Percentiles rank a stretch among this genome's conserved stretches.
Conservation (phyloP, 2,797 vertebrate species). For the Platyrinchus mystaceus region DNA sequence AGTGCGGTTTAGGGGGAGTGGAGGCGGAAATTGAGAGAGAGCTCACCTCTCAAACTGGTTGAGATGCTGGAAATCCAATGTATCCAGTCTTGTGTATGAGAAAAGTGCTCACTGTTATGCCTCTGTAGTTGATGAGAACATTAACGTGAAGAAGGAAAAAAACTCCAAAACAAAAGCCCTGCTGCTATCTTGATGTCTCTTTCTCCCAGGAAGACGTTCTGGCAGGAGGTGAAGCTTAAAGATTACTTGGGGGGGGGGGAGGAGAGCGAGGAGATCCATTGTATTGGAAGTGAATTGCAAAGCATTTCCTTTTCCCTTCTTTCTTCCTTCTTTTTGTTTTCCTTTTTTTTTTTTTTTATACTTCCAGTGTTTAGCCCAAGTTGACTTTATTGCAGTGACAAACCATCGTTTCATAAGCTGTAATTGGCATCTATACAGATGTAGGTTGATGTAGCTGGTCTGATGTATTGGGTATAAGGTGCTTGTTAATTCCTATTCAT, state of each 20-base stretch:
- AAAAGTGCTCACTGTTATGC: background rate
- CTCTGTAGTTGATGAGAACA: background rate
- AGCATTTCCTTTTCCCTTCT: background rate
- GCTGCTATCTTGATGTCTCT: background rate
- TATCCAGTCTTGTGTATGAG: background rate
- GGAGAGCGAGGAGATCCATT: background rate
- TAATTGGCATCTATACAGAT: background rate
- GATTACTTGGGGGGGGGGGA: background rate
- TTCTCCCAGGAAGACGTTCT: background rate
- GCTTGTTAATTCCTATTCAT: constrained; percentile 24
- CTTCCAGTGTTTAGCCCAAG: background rate
- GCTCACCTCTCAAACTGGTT: background rate
- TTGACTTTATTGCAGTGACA: constrained; percentile 15
- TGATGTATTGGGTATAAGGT: background rate
- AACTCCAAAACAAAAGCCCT: background rate
- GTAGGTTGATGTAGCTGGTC: background rate
- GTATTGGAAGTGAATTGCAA: background rate
- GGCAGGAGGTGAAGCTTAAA: background rate
- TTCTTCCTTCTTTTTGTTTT: fast-evolving
- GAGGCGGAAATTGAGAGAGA: background rate
- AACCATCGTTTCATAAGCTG: background rate
- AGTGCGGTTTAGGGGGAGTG: background rate
- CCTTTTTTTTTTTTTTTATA: background rate
- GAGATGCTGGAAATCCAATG: background rate
- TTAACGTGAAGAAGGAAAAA: background rate